Evolutionary conservation across 2,797 vertebrate genomes (phyloP).

Genomic region (Garrulus glandarius): DNA sequence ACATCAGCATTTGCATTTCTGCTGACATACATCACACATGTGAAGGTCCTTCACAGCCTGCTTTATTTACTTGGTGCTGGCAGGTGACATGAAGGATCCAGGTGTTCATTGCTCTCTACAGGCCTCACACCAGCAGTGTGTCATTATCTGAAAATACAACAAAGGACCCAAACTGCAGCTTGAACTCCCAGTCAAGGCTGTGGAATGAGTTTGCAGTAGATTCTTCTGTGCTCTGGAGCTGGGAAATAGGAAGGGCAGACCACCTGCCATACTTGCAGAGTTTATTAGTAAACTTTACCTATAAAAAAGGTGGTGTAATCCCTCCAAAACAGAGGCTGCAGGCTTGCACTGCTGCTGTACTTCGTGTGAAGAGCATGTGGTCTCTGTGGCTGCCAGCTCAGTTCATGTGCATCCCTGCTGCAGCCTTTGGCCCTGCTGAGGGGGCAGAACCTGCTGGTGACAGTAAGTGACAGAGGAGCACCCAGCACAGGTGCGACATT

Average conservation of each 20-base stretch:
- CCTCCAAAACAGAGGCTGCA: background rate
- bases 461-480: background rate
- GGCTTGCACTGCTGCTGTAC: background rate
- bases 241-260: background rate
- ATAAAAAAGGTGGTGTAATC: background rate
- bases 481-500: background rate
- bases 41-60: background rate
- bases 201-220: background rate
- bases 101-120: background rate
- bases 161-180: background rate
- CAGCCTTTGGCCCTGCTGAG: background rate
- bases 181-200: background rate
- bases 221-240: background rate
- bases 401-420: background rate
- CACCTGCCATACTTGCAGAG: background rate
- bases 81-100: background rate
- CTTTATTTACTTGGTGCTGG: background rate
- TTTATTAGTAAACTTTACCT: background rate
- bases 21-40: too few species aligned
- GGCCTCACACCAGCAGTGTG: background rate
- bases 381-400: background rate
- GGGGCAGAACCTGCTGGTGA: constrained; percentile 12
- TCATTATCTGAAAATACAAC: background rate
- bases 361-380: rapidly evolving
- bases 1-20: background rate